Evolutionary conservation across 64 coral and sea anemone genomes (phyloP).

Genomic region (Exaiptasia diaphana): DNA sequence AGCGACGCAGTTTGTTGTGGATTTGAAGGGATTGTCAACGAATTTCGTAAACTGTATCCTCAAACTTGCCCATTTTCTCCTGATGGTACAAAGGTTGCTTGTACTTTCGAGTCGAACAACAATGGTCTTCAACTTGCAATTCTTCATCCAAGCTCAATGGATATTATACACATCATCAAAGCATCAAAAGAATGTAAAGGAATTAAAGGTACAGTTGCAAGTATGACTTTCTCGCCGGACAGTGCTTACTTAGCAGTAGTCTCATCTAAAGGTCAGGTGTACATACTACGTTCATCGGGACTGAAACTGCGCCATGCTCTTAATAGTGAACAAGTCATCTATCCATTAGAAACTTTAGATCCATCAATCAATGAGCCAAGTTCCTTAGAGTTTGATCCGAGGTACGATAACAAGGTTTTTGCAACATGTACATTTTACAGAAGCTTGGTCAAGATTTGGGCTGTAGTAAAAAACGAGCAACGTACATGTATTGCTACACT

Average conservation of each 20-base stretch:
- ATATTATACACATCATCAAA: slow-evolving; percentile 12
- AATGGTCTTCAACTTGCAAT: slow-evolving; percentile 15
- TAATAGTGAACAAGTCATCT: neutral
- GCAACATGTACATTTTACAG: slow-evolving; percentile 34
- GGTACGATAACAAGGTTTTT: slow-evolving; percentile 20
- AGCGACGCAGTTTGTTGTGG: neutral
- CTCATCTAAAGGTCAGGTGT: slow-evolving; percentile 23
- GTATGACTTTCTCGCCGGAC: slow-evolving; percentile 34
- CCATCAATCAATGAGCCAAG: neutral
- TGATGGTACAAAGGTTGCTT: slow-evolving; percentile 40
- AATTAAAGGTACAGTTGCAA: slow-evolving; percentile 16
- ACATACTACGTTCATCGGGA: neutral
- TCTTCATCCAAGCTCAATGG: neutral
- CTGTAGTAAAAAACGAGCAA: neutral
- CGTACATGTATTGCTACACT: neutral
- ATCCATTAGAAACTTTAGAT: slow-evolving; percentile 25
- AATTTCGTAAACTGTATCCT: slow-evolving; percentile 41
- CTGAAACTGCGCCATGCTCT: neutral
- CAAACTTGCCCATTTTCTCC: slow-evolving; percentile 35
- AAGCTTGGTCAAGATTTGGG: slow-evolving; percentile 36
- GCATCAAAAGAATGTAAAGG: slow-evolving; percentile 7
- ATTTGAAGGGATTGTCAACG: neutral
- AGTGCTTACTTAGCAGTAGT: neutral
- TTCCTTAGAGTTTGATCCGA: slow-evolving; percentile 34
- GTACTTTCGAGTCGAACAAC: neutral